Evolutionary conservation across 2,888 invertebrate species (phyloP), one percentile per base, ranked within the genome.

Genomic region (Pachliopta kotzebuea): DNA sequence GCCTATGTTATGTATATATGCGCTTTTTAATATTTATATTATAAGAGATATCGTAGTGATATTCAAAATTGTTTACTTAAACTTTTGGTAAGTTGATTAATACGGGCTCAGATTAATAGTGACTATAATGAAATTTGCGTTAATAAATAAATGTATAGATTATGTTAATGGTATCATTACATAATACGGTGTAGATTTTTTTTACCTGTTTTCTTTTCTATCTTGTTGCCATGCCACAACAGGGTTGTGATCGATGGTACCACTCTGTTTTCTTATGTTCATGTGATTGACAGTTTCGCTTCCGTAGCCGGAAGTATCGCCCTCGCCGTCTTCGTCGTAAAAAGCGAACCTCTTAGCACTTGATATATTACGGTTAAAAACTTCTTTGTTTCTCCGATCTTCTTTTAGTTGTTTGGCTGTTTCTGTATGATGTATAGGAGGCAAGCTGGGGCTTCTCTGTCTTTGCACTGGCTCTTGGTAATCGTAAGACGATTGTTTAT

Each of bases 251-350:
- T 76, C 72, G 65, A 69, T 74, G 20, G 75, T 74, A 26, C 77
- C 74, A 67, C 77, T 81, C 63, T 77, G 80, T 68, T 75, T 77
- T 70, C 79, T 81, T 52, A 71, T 70, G 61, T 84, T 85, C 80
- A 84, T 92, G 67, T 93, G 92, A 76, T 93, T 93, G 17, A 93
- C 85, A 57, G 95, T 95, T 79, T 96, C 96, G 80, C 96, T 96
- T 58, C 96, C 95, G 84, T 97, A 96, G 49, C 96, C 96, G 37
- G 96, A 96, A 62, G 96, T 96, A 76, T 96, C 96, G 49, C 95
- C 95, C 76, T 95, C 95, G 61, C 92, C 93, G 71, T 92, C 90
- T 74, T 90, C 90, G 74, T 90, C 90, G 71, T 88, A 92, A 73
- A 91, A 89, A n/a, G 88, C 76, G 68, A 88, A 90, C 70, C 90